phyloP scores from a whole-genome alignment of 1,140 invertebrate genomes.

The Lordiphosa mommai region DNA sequence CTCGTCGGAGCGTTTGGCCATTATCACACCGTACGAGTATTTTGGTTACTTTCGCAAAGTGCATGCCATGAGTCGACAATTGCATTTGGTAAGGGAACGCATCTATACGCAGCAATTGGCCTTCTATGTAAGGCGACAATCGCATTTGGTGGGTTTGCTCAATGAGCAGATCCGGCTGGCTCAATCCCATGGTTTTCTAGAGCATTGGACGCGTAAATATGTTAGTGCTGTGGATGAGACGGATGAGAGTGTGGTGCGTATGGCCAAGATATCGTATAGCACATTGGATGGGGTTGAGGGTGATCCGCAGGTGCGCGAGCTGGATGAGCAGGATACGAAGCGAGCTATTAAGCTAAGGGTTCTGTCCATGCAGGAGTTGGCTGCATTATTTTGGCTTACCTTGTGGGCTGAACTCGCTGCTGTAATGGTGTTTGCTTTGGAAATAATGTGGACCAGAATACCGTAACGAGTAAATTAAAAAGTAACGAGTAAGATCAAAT shows the following conservation, averaged over 20 bases:
- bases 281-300: slow-evolving; percentile 24
- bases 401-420: slow-evolving; percentile 48
- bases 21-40: slow-evolving; percentile 65
- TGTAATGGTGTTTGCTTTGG: slow-evolving; percentile 31
- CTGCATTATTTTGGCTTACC: slow-evolving; percentile 51
- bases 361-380: slow-evolving; percentile 46
- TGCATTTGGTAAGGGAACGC: slow-evolving; percentile 60
- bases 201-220: slow-evolving; percentile 61
- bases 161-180: slow-evolving; percentile 53
- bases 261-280: slow-evolving; percentile 24
- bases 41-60: slow-evolving; percentile 68
- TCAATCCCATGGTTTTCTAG: slow-evolving; percentile 48
- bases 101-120: slow-evolving; percentile 64
- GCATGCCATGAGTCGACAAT: slow-evolving; percentile 41
- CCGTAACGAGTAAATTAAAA: not conserved
- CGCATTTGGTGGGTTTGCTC: slow-evolving; percentile 53
- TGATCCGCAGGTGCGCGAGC: slow-evolving; percentile 2
- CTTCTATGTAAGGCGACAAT: slow-evolving; percentile 61
- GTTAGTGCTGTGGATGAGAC: slow-evolving; percentile 52
- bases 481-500: not conserved
- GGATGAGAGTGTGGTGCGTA: slow-evolving; percentile 44
- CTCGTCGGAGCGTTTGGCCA: slow-evolving; percentile 29
- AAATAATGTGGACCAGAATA: slow-evolving; percentile 15
- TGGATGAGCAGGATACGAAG: slow-evolving; percentile 8
- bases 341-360: slow-evolving; percentile 21